A percentile compares a stretch with the other conserved stretches of the same genome.
Conservation (phyloP, 2,797 vertebrate species). For the Sebastiscus albofasciatus region DNA sequence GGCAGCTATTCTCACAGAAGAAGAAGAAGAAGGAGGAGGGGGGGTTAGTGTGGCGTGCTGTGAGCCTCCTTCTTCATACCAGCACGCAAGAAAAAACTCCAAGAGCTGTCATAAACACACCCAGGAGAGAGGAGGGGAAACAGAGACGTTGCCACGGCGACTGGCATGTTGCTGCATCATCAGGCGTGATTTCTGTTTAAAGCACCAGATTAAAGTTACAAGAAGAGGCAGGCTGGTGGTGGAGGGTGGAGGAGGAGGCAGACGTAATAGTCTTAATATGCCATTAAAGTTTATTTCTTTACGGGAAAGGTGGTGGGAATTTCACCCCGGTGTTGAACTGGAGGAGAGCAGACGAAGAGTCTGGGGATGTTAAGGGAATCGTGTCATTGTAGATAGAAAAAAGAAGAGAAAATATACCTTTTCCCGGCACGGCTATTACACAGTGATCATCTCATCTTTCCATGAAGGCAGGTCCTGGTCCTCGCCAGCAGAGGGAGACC, state of each 20-base stretch:
- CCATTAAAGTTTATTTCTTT: slow-evolving; percentile 71
- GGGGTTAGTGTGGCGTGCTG: slow-evolving; percentile 30
- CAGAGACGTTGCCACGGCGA: slow-evolving; percentile 65
- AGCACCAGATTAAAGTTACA: slow-evolving; percentile 56
- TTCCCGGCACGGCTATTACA: slow-evolving; percentile 63
- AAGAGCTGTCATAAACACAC: slow-evolving; percentile 76
- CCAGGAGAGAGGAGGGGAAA: slow-evolving; percentile 65
- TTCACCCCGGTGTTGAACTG: slow-evolving; percentile 31
- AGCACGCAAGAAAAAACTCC: slow-evolving; percentile 51
- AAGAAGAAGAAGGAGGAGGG: not conserved
- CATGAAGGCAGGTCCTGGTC: not conserved
- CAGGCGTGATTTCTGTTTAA: slow-evolving; percentile 56
- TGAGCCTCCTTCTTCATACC: slow-evolving; percentile 65
- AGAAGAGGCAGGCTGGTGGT: slow-evolving; percentile 38
- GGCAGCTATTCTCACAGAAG: slow-evolving; percentile 55
- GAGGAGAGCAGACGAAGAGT: slow-evolving; percentile 49
- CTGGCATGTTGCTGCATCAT: slow-evolving; percentile 64
- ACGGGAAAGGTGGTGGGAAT: slow-evolving; percentile 60
- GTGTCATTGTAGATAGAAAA: slow-evolving; percentile 47
- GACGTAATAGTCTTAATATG: slow-evolving; percentile 46
- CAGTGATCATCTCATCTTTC: slow-evolving; percentile 57
- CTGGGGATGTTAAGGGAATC: slow-evolving; percentile 50
- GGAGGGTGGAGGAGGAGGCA: slow-evolving; percentile 20
- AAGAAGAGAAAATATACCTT: slow-evolving; percentile 39
- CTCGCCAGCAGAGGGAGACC: slow-evolving; percentile 69